A percentile compares a stretch with the other conserved stretches of the same genome.
phyloP scores from a whole-genome alignment of 2,113 vertebrate species.

The Pristiophorus japonicus region DNA sequence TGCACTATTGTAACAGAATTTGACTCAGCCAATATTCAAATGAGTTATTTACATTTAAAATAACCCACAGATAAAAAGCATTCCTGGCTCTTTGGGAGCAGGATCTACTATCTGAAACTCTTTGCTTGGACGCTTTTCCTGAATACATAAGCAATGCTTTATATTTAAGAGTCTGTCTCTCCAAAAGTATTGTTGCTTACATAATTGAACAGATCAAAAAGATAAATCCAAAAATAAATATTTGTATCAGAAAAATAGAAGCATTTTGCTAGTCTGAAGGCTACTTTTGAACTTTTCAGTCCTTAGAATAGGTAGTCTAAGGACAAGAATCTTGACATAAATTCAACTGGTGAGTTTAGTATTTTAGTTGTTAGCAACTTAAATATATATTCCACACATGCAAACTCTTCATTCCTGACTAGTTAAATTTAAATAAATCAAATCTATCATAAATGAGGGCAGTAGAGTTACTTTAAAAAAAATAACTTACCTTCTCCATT shows the following conservation, averaged over 20 bases:
- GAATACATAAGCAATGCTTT: background rate
- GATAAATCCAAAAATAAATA: background rate
- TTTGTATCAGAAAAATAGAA: background rate
- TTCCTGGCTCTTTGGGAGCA: background rate
- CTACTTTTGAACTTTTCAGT: background rate
- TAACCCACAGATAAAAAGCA: background rate
- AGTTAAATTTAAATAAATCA: background rate
- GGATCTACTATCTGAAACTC: background rate
- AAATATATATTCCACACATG: background rate
- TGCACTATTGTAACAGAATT: background rate
- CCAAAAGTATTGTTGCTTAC: background rate
- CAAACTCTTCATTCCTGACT: background rate
- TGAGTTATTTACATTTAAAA: background rate
- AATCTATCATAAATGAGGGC: background rate
- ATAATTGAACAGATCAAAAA: background rate
- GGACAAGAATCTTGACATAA: background rate
- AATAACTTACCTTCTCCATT: conserved; percentile 69
- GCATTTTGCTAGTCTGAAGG: background rate
- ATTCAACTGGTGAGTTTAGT: background rate
- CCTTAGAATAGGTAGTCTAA: background rate
- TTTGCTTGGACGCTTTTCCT: background rate
- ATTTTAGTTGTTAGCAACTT: background rate
- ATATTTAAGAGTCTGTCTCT: background rate
- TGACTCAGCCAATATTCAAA: background rate
- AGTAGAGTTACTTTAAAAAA: background rate